Percentiles rank a stretch among this genome's conserved stretches.
phyloP scores from a whole-genome alignment of 2,113 vertebrate genomes.

The Neomonachus schauinslandi region DNA sequence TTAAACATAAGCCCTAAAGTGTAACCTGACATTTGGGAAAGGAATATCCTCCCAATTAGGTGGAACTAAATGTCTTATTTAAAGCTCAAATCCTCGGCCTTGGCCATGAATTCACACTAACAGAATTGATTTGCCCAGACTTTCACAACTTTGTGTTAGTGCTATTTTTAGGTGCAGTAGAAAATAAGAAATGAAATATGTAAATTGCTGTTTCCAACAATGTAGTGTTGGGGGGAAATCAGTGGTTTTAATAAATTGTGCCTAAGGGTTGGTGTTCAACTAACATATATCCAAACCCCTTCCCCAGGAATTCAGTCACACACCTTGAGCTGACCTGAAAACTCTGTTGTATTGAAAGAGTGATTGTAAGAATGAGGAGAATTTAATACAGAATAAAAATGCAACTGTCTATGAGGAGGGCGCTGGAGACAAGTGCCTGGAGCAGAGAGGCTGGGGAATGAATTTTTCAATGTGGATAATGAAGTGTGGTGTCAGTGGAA shows the following conservation, averaged over 20 bases:
- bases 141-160: neutral
- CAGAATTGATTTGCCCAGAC: neutral
- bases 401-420: neutral
- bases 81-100: neutral
- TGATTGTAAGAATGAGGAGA: neutral
- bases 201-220: neutral
- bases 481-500: neutral
- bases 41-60: neutral
- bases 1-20: neutral
- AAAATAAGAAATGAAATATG: conserved; percentile 22
- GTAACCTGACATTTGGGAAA: conserved; percentile 24
- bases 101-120: neutral
- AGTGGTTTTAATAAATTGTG: conserved; percentile 26
- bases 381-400: neutral
- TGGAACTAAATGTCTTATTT: neutral
- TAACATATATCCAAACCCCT: neutral
- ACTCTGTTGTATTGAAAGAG: neutral
- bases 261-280: neutral
- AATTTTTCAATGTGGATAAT: conserved; percentile 45
- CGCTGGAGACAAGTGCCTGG: neutral
- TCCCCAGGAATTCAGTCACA: neutral
- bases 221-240: neutral
- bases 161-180: neutral
- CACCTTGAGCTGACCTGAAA: neutral
- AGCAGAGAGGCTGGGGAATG: neutral